Conservation (phyloP, 2,888 invertebrate species). For the Eupelmus urozonus region DNA sequence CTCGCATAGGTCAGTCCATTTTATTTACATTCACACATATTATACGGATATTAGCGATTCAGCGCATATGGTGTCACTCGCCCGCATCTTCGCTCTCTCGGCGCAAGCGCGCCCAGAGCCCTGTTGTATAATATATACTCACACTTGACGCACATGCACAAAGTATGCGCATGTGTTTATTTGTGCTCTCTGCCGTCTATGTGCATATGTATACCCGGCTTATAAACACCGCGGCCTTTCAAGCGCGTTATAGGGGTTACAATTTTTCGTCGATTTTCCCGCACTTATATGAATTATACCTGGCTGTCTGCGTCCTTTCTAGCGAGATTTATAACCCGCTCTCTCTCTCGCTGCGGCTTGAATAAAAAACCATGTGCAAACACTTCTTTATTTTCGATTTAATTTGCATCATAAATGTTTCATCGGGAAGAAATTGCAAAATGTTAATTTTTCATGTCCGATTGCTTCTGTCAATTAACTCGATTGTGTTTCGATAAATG, state of each 20-base stretch:
- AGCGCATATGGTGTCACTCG: conserved; percentile 72
- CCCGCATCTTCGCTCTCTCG: conserved; percentile 70
- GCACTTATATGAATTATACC: conserved; percentile 40
- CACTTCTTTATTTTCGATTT: not conserved
- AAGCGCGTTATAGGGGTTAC: conserved; percentile 49
- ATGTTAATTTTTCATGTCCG: no score
- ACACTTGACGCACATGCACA: not conserved
- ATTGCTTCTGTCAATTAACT: no score
- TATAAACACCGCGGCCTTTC: conserved; percentile 29
- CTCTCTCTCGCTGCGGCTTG: not conserved
- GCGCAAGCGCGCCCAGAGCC: no score
- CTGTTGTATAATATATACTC: conserved; percentile 67
- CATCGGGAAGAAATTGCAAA: not conserved
- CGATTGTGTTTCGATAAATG: no score
- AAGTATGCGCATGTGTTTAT: not conserved
- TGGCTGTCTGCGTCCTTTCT: not conserved
- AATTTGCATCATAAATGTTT: conserved; percentile 2
- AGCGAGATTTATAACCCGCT: conserved; percentile 7
- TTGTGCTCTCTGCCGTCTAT: not conserved
- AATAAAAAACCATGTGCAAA: no score
- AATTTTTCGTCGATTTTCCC: conserved; percentile 26
- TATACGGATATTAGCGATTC: conserved; percentile 72
- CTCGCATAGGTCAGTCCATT: conserved; percentile 58
- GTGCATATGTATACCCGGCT: not conserved
- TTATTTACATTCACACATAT: conserved; percentile 69